Base-by-base conservation (phyloP, 1,140 invertebrate species). In the Cyphomyrmex costatus region DNA sequence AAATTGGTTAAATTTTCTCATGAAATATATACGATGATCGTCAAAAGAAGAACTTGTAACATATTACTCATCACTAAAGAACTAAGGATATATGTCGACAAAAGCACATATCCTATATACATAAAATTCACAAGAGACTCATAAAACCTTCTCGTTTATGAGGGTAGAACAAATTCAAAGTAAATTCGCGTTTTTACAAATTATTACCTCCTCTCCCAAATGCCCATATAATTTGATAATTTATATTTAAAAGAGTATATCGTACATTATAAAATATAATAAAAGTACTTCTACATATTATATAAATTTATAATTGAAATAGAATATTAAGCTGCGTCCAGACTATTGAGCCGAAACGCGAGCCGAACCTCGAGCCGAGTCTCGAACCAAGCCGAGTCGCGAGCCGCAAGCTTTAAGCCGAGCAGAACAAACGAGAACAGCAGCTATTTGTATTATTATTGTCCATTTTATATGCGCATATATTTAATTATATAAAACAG, bases 1-100 rank as follows among this genome's bases (percentile, higher is more conserved):
- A 58, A 80, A 80, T 70, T 80, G 65, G 65, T 58, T 27, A 68
- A 56, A 80, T 80, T 30, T 80, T 56, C 16, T 12, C 49, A 7
- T 14, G 33, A 16, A 60, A 63, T 70, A 42, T 80, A 56, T 80
- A 80, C 8, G 78, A 70, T 30, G 12, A 21, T 70, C 78, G 19
- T 80, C 70, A 80, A 80, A 21, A 12, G n/a, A 6, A 14, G 14
- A 42, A 58, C 10, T 42, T 30, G n/a, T 36, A 19, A 56, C 24
- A 80, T 80, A 58, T 80, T 70, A 70, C 51, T 70, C 51, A 56
- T 53, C 27, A 51, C 14, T 33, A 51, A 14, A 21, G 27, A 33
- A 51, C 7, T 63, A 24, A 10, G 12, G 1, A 16, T 27, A 77
- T 78, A 33, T 46, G 5, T 0, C 16, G 2, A 24, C 16, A 33